Evolutionary conservation across 2,888 invertebrate species (phyloP), one percentile per base, ranked within the genome.

Genomic region (Galeruca laticollis): DNA sequence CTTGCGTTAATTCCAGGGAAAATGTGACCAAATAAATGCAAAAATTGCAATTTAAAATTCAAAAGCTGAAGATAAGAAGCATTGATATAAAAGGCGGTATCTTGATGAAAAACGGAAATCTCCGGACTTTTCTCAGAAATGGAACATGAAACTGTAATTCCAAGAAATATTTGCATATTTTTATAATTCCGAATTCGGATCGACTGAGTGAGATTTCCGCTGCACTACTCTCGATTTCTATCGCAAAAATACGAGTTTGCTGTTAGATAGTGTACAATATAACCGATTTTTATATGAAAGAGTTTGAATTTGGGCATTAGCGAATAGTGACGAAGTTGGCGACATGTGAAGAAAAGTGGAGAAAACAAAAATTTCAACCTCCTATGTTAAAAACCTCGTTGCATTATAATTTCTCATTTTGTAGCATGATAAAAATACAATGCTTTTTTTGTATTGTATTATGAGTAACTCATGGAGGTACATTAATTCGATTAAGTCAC

Each of bases 81-180:
- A 70, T 61, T 56, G 60, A 69, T 69, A 65, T 65, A 65, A 37
- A 65, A 65, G 31, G 69, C 65, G 61, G 65, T 69, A 70, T 60
- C 54, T 15, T 26, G 26, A 60, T 49, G 61, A 47, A 54, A 54
- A 70, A 49, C 56, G 61, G 40, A 57, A 57, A 62, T 62, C 57
- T 56, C 61, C 20, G 15, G 60, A n/a, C 56, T 33, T 33, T 37
- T 33, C 54, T 37, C 31, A 26, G 33, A 62, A 31, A 54, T 31
- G n/a, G 54, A 54, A 54, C 26, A 69, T 43, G 69, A 49, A 60
- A 63, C 70, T 62, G 71, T 60, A 71, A 71, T 68, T 64, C 54
- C n/a, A 47, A 15, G 60, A 33, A 18, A 64, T 56, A 71, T 71
- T 68, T 68, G 71, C 71, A 71, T 71, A 71, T 68, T 68, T 71